Percentiles rank a stretch among this genome's conserved stretches.
Evolutionary conservation across 2,888 invertebrate genomes (phyloP).

Genomic region (Andrena fulva): DNA sequence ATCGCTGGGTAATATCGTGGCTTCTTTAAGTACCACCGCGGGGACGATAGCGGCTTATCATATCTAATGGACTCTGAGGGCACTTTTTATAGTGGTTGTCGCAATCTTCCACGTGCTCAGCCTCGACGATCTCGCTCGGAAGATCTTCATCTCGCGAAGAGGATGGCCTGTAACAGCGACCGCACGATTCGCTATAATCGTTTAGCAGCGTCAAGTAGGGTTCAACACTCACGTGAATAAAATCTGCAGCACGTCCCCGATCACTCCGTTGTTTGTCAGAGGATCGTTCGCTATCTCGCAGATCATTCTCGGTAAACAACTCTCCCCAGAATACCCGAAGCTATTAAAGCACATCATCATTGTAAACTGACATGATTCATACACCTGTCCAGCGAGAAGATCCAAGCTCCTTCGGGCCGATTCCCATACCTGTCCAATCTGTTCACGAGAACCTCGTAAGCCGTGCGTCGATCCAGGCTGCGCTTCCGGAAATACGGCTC

Average conservation of each 20-base stretch:
- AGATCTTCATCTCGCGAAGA: constrained; percentile 86
- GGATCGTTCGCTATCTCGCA: constrained; percentile 87
- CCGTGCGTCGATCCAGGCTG: constrained; percentile 86
- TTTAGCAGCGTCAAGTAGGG: neutral
- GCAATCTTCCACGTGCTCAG: constrained; percentile 86
- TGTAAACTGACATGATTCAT: no score
- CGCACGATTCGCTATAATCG: neutral
- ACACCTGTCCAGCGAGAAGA: no score
- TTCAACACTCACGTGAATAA: constrained; percentile 88
- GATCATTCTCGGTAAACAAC: constrained; percentile 88
- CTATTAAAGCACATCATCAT: constrained; percentile 29
- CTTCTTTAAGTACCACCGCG: constrained; percentile 7
- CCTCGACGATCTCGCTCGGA: constrained; percentile 86
- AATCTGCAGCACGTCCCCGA: constrained; percentile 89
- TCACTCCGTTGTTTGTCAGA: constrained; percentile 86
- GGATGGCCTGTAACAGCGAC: constrained; percentile 85
- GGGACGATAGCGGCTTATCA: constrained; percentile 79
- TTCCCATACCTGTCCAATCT: constrained; percentile 86
- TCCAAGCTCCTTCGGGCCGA: no score
- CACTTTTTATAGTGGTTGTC: constrained; percentile 85
- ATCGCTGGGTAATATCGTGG: neutral
- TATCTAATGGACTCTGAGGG: constrained; percentile 86
- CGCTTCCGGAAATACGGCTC: constrained; percentile 75
- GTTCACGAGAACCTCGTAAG: constrained; percentile 86
- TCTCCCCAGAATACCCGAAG: constrained; percentile 86